Evolutionary conservation across 2,797 vertebrate species (phyloP).

Genomic region (Chelidonichthys spinosus): DNA sequence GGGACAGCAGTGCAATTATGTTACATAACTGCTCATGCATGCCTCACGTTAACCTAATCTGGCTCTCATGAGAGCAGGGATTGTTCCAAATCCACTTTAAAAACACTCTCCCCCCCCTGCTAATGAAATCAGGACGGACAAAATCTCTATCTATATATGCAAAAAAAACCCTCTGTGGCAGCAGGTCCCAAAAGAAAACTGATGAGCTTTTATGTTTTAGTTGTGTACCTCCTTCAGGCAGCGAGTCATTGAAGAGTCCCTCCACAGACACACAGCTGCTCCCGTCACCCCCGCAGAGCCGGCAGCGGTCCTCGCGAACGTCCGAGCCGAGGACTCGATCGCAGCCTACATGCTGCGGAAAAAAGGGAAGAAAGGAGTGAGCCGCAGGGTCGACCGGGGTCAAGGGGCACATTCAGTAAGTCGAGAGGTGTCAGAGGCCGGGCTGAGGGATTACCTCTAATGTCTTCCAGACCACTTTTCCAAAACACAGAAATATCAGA

Average conservation of each 20-base stretch:
- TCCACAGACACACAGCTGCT: constrained; percentile 93
- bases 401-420: constrained; percentile 63
- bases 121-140: constrained; percentile 5
- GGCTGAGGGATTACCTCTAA: constrained; percentile 71
- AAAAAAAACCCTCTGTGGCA: constrained; percentile 5
- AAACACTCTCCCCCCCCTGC: background rate
- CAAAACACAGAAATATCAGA: constrained; percentile 76
- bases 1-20: constrained; percentile 55
- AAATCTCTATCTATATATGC: constrained; percentile 8
- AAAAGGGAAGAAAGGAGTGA: constrained; percentile 48
- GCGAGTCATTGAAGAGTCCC: constrained; percentile 91
- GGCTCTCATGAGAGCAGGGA: constrained; percentile 35
- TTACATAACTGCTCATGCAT: constrained; percentile 45
- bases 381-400: constrained; percentile 49
- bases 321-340: constrained; percentile 95
- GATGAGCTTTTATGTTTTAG: constrained; percentile 5
- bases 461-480: constrained; percentile 74
- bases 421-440: constrained; percentile 69
- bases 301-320: constrained; percentile 93
- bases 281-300: constrained; percentile 93
- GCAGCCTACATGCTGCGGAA: constrained; percentile 93
- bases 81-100: constrained; percentile 27
- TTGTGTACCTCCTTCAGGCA: constrained; percentile 89
- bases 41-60: constrained; percentile 38
- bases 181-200: constrained; percentile 3